A percentile compares a stretch with the other conserved stretches of the same genome.
Evolutionary conservation across 2,888 invertebrate genomes (phyloP).

Genomic region (Apotomis capreana): DNA sequence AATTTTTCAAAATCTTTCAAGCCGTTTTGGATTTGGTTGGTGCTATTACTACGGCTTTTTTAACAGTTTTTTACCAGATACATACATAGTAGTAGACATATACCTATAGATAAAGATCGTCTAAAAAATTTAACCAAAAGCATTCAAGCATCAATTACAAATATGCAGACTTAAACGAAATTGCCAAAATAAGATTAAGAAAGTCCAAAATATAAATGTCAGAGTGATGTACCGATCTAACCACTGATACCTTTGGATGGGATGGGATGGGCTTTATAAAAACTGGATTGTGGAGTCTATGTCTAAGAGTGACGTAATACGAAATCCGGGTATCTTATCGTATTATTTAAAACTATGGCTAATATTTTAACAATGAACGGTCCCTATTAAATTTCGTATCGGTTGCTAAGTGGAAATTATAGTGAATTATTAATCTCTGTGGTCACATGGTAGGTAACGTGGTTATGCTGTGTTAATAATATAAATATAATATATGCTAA

Average conservation of each 20-base stretch:
- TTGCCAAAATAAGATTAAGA: background rate
- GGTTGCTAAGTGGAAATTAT: constrained; percentile 8
- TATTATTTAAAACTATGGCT: background rate
- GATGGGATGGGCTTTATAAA: background rate
- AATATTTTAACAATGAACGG: background rate
- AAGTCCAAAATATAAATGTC: background rate
- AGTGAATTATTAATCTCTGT: background rate
- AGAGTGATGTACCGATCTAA: constrained; percentile 3
- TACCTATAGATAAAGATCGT: too few relatives aligned
- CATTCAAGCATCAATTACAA: too few relatives aligned
- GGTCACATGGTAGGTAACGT: background rate
- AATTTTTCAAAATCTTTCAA: too few relatives aligned
- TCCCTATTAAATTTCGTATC: background rate
- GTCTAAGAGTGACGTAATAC: constrained; percentile 9
- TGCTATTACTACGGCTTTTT: too few relatives aligned
- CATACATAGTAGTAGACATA: too few relatives aligned
- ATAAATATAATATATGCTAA: background rate
- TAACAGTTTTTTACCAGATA: too few relatives aligned
- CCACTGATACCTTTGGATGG: background rate
- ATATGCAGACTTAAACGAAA: too few relatives aligned
- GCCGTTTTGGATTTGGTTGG: too few relatives aligned
- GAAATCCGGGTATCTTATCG: constrained; percentile 4
- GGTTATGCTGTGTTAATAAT: background rate
- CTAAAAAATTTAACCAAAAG: too few relatives aligned
- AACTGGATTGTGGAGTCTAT: background rate